Evolutionary conservation across 2,888 invertebrate genomes (phyloP).

Genomic region (Drosophila greeni): DNA sequence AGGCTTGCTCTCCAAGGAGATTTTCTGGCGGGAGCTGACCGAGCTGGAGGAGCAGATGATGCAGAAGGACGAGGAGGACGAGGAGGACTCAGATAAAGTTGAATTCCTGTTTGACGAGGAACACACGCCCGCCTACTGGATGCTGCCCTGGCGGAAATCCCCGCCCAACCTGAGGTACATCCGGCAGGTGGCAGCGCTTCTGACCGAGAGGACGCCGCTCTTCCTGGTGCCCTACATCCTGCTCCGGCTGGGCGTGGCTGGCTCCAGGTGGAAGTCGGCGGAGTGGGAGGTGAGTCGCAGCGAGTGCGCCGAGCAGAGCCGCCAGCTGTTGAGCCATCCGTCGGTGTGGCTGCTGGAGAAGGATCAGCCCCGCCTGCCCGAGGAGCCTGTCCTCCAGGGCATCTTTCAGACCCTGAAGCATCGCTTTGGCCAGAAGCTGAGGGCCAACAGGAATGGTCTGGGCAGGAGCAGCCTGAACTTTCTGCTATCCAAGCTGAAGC

Average conservation of each 20-base stretch:
- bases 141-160: slow-evolving; percentile 43
- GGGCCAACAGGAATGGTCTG: slow-evolving; percentile 48
- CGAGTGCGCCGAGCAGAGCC: slow-evolving; percentile 49
- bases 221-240: slow-evolving; percentile 38
- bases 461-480: not conserved
- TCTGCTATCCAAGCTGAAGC: slow-evolving; percentile 40
- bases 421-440: slow-evolving; percentile 33
- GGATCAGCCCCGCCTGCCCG: slow-evolving; percentile 7
- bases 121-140: slow-evolving; percentile 34
- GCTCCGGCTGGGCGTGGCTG: slow-evolving; percentile 36
- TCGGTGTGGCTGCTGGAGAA: slow-evolving; percentile 50
- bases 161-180: not conserved
- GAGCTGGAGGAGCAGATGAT: not conserved
- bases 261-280: too few species aligned
- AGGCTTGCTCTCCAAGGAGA: not conserved
- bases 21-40: not conserved
- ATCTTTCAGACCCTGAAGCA: slow-evolving; percentile 48
- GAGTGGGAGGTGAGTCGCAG: slow-evolving; percentile 34
- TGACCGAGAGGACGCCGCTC: not conserved
- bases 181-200: not conserved
- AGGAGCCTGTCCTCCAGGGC: slow-evolving; percentile 31
- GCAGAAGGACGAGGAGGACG: not conserved
- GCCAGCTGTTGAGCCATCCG: slow-evolving; percentile 50
- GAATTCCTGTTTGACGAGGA: not conserved
- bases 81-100: rapidly evolving